These are phyloP conservation scores for Lucinisca nassula DNA, from an alignment of 2,888 invertebrate species.

Conservation along the genomic window DNA sequence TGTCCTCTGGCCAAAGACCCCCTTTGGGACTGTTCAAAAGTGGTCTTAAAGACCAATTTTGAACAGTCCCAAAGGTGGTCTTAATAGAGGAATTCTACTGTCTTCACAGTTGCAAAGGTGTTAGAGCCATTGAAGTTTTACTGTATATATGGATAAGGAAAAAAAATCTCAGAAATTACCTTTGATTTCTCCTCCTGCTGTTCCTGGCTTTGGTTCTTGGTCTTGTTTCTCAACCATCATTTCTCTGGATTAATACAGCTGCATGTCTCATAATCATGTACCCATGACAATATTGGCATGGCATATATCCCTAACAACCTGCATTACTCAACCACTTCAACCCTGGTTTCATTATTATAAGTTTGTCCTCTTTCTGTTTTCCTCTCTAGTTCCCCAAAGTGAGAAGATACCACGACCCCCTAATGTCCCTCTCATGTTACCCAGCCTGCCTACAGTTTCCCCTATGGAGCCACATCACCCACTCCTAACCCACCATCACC, in stretches of 20 bases:
- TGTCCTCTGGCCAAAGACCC: too few relatives aligned
- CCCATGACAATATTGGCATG: background rate
- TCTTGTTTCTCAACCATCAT: background rate
- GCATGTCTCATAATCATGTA: background rate
- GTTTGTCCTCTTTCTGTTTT: constrained; percentile 66
- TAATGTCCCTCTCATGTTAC: constrained; percentile 67
- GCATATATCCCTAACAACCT: constrained; percentile 1
- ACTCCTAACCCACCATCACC: constrained; percentile 76
- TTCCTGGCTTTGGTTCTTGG: too few relatives aligned
- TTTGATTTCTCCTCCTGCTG: too few relatives aligned
- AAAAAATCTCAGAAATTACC: too few relatives aligned
- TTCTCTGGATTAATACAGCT: background rate
- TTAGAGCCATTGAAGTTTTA: too few relatives aligned
- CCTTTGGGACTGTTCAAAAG: too few relatives aligned
- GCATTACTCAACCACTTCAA: background rate
- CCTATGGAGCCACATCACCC: constrained; percentile 64
- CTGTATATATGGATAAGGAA: too few relatives aligned
- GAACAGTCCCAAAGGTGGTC: too few relatives aligned
- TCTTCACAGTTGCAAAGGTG: too few relatives aligned
- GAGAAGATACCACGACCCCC: constrained; percentile 64
- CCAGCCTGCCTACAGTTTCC: constrained; percentile 65
- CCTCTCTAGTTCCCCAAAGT: constrained; percentile 75
- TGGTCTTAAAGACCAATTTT: too few relatives aligned
- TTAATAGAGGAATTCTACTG: too few relatives aligned
- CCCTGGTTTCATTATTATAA: constrained; percentile 3